These are phyloP conservation scores for Apomyelois bistriatella DNA, from an alignment of 2,888 invertebrate species.

Conservation along the genomic window DNA sequence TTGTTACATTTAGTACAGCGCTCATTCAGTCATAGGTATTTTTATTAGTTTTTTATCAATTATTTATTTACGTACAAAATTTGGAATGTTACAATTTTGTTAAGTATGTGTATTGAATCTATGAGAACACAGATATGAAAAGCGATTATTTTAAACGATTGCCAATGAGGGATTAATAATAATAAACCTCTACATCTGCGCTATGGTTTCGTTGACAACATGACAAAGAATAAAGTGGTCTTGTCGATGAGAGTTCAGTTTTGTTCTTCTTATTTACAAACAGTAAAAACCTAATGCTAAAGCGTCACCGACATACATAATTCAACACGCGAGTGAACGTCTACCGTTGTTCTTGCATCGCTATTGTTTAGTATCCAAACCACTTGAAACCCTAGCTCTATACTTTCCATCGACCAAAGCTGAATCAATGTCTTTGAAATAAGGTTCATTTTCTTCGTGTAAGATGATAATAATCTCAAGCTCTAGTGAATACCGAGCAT, in stretches of 20 bases:
- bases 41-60: too few relatives aligned
- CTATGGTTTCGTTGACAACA: too few relatives aligned
- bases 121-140: too few relatives aligned
- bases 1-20: too few relatives aligned
- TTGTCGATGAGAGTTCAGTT: conserved; percentile 55
- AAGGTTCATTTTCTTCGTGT: background rate
- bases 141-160: too few relatives aligned
- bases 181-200: too few relatives aligned
- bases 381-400: conserved; percentile 26
- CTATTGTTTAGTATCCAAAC: conserved; percentile 51
- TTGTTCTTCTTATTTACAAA: conserved; percentile 64
- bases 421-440: conserved; percentile 25
- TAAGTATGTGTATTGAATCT: too few relatives aligned
- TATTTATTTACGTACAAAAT: too few relatives aligned
- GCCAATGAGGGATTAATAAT: too few relatives aligned
- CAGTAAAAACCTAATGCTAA: conserved; percentile 35
- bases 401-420: conserved; percentile 13
- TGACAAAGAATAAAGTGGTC: conserved; percentile 47
- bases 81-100: too few relatives aligned
- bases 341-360: conserved; percentile 56
- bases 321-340: conserved; percentile 54
- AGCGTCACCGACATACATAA: conserved; percentile 67
- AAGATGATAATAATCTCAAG: conserved; percentile 14
- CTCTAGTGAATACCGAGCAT: conserved; percentile 21
- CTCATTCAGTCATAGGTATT: too few relatives aligned